Evolutionary conservation across 2,113 vertebrate genomes (phyloP), one percentile per base, ranked within the genome.

Genomic region (Semnornis frantzii): DNA sequence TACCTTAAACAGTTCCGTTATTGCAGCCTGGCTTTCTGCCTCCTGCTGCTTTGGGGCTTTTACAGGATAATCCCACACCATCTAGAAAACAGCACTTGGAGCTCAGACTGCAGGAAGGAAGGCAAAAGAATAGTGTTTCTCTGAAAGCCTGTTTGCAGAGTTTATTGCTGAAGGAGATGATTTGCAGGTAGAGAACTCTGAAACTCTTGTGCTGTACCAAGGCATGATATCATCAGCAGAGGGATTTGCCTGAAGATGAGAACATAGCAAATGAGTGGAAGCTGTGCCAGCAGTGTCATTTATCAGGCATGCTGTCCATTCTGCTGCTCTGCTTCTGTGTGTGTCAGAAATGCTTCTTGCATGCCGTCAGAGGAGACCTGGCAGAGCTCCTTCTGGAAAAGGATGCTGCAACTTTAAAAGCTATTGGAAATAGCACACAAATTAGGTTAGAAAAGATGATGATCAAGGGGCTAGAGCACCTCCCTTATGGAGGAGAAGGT

Each of bases 401-500:
- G 34, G 57, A 59, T 10, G 1, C 3, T 46, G 59, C n/a, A 69
- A 0, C 3, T 3, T 3, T 4, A 15, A 64, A 24, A 57, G 20
- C 12, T 27, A 3, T 19, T 60, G 37, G 44, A 58, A 83, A 78
- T 69, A 72, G 71, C 39, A 50, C 12, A 4, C 1, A 3, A 15
- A 27, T 74, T 59, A 24, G 33, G 12, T 52, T 52, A 52, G 50
- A 52, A 52, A 24, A 52, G 50, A 52, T 24, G 23, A 52, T 52
- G 12, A 52, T 52, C 23, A 7, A 18, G 23, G 50, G 50, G 50
- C 50, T 52, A 23, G 24, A 25, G 21, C 50, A 52, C 6, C 23
- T 52, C 23, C 50, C 50, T 24, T 52, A 52, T 13, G 50, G 50
- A 23, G 12, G 50, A 52, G 23, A 25, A 52, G 50, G 50, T 23